These are phyloP conservation scores for Ondatra zibethicus DNA, from an alignment of 2,113 vertebrate genomes.

Conservation along the genomic window DNA sequence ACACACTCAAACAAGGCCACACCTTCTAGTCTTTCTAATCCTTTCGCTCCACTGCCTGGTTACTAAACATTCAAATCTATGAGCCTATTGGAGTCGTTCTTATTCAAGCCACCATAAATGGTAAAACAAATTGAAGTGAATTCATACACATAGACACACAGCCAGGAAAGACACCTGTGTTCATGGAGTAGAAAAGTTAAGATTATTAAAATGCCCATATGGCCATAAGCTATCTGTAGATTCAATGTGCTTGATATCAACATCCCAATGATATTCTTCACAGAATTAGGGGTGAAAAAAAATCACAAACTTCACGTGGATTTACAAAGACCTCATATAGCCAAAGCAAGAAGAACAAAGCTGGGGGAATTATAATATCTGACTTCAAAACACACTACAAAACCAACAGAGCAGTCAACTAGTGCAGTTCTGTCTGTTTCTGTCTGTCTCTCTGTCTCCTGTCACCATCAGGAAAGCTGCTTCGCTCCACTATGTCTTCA, in stretches of 20 bases:
- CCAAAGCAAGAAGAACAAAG: background rate
- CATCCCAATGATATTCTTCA: background rate
- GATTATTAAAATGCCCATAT: background rate
- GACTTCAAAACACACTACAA: background rate
- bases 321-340: background rate
- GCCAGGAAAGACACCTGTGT: background rate
- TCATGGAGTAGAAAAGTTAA: background rate
- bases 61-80: background rate
- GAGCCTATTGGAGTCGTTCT: background rate
- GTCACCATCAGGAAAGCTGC: too few species aligned
- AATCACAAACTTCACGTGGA: background rate
- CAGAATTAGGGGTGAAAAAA: background rate
- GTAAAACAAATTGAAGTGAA: background rate
- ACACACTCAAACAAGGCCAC: background rate
- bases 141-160: background rate
- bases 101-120: background rate
- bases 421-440: background rate
- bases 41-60: background rate
- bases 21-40: background rate
- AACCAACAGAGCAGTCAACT: background rate
- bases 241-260: background rate
- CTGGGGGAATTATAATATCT: background rate
- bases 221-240: background rate
- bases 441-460: background rate
- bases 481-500: too few species aligned